Conservation (phyloP, 2,113 vertebrate genomes). For the Hassar affinis region DNA sequence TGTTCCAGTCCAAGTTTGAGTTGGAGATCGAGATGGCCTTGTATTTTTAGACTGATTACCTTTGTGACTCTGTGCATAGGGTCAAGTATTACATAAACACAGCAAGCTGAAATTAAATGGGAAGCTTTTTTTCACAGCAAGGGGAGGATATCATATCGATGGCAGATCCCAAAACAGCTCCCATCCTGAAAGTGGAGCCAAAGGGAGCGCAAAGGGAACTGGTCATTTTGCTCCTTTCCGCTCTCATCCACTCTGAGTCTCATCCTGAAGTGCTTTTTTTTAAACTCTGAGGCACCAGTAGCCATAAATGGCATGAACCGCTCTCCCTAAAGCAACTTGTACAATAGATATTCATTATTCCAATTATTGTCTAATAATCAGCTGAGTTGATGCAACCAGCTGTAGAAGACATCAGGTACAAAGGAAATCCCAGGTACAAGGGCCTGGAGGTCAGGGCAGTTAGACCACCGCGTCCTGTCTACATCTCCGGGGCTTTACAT, state of each 20-base stretch:
- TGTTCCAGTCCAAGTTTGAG: slow-evolving; percentile 45
- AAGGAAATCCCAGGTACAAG: slow-evolving; percentile 17
- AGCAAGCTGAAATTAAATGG: slow-evolving; percentile 50
- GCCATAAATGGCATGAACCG: slow-evolving; percentile 25
- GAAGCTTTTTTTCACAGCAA: slow-evolving; percentile 31
- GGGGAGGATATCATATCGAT: slow-evolving; percentile 50
- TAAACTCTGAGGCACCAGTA: neutral
- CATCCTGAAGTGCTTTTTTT: slow-evolving; percentile 27
- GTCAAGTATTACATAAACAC: slow-evolving; percentile 58
- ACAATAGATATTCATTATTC: slow-evolving; percentile 10
- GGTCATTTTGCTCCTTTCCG: slow-evolving; percentile 49
- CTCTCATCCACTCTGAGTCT: slow-evolving; percentile 31
- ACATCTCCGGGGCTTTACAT: slow-evolving; percentile 59
- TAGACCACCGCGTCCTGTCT: slow-evolving; percentile 61
- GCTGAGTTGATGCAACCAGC: slow-evolving; percentile 17
- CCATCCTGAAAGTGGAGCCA: slow-evolving; percentile 52
- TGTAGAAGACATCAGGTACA: slow-evolving; percentile 39
- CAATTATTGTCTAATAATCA: neutral
- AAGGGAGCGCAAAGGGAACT: slow-evolving; percentile 39
- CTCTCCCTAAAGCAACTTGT: neutral
- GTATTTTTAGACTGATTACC: slow-evolving; percentile 69
- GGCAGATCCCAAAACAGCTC: slow-evolving; percentile 52
- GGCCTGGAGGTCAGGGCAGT: slow-evolving; percentile 48
- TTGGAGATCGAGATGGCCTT: slow-evolving; percentile 53
- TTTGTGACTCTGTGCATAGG: slow-evolving; percentile 56